These are phyloP conservation scores for Leucoptera coffeella DNA, from an alignment of 2,888 invertebrate genomes.

Conservation along the genomic window DNA sequence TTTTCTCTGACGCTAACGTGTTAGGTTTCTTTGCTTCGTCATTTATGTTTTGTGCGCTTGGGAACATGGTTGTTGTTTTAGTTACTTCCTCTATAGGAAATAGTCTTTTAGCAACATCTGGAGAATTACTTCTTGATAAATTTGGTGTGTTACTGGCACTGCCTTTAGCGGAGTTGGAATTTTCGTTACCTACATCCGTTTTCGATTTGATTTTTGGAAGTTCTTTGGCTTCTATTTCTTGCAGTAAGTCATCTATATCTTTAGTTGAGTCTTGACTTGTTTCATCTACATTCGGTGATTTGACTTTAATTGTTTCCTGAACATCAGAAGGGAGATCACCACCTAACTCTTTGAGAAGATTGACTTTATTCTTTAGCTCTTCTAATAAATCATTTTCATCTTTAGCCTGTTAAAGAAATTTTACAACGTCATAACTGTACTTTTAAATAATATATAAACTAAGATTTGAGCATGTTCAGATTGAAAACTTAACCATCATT, in stretches of 20 bases:
- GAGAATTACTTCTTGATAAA: conserved; percentile 2
- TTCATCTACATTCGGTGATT: conserved; percentile 14
- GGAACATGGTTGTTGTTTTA: conserved; percentile 13
- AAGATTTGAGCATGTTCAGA: conserved; percentile 19
- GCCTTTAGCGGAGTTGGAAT: no score
- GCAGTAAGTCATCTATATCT: conserved; percentile 28
- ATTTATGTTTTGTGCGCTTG: conserved; percentile 14
- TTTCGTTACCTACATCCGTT: conserved; percentile 14
- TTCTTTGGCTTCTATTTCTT: conserved; percentile 37
- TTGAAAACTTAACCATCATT: conserved; percentile 48
- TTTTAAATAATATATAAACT: background rate
- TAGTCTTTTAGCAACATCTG: conserved; percentile 11
- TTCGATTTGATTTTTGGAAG: conserved; percentile 21
- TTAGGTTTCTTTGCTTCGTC: conserved; percentile 9
- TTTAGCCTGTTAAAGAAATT: conserved; percentile 9
- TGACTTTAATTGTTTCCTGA: conserved; percentile 29
- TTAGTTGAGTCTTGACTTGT: conserved; percentile 7
- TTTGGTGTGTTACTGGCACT: conserved; percentile 17
- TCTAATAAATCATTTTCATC: conserved; percentile 22
- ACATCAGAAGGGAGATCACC: conserved; percentile 45
- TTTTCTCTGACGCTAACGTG: conserved; percentile 16
- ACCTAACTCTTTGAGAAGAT: conserved; percentile 43
- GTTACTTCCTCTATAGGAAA: conserved; percentile 12
- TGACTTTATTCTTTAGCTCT: conserved; percentile 42
- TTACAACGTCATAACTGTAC: background rate